Evolutionary conservation across 2,797 vertebrate genomes (phyloP), one percentile per base, ranked within the genome.

Genomic region (Xiphophorus birchmanni): DNA sequence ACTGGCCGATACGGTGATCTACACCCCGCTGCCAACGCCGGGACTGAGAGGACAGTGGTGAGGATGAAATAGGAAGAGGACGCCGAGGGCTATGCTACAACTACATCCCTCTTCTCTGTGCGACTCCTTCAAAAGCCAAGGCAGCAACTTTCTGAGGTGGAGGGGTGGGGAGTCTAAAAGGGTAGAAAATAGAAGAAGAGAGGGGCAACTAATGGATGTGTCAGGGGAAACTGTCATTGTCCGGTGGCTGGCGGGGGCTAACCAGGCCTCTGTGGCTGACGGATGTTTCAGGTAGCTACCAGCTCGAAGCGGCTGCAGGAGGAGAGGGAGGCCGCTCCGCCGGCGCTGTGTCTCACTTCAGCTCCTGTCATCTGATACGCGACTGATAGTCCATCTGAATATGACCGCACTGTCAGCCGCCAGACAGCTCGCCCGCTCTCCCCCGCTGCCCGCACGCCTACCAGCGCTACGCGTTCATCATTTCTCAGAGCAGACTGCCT

Each of bases 311-410:
- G 42, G 79, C 84, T 82, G 81, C 50, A 75, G 65, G n/a, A 65
- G 50, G 82, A 23, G 82, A 58, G 86, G 52, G 84, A 83, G 86
- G 85, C 42, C 83, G 87, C 87, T 76, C 87, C 60, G 48, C 84
- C 15, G 78, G 89, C 88, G 84, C 90, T 93, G 93, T 89, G 92
- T 94, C 93, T 94, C 94, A 95, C 93, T 95, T 92, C 89, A 88
- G 91, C 90, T 89, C 67, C 93, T 93, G 93, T 94, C 94, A 92
- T 89, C 88, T 88, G 91, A 92, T 90, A 93, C 90, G 87, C 90
- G 89, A 89, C 86, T 89, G 93, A 93, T 92, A 92, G 90, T 93
- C 92, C 91, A 92, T 94, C 92, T 92, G 92, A 93, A 91, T 89
- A 88, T 81, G 86, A 88, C 80, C 69, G 83, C 82, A 58, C 89